Base-by-base conservation (phyloP, 2,113 vertebrate species). In the Pangasianodon hypophthalmus region DNA sequence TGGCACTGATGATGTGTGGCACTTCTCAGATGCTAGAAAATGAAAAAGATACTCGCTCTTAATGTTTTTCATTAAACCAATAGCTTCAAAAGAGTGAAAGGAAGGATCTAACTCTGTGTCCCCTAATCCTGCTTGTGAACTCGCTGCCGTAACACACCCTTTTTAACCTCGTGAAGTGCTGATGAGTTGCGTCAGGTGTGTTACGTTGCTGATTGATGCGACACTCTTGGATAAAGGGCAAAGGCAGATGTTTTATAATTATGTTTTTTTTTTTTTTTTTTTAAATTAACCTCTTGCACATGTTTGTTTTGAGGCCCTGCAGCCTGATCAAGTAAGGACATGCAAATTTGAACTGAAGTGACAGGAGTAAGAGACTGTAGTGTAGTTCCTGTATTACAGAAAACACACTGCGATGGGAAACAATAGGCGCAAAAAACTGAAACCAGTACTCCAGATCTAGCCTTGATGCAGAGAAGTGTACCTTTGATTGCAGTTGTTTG, bases 301-400 rank as follows among this genome's bases (percentile, higher is more conserved):
- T 80, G 86, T 77, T 54, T 46, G 44, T 82, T 46, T 37, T 11
- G n/a, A 89, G 91, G 89, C 88, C 90, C 92, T 90, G 91, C 81
- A 93, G 92, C 89, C 62, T 56, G 92, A 85, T 94, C 92, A 86
- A 92, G 92, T 93, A 87, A 93, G 92, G 92, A 67, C 93, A 94
- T 91, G 93, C 84, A 87, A 44, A 88, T 77, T 69, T 87, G 81
- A 92, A 87, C 46, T n/a, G 54, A 80, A 85, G 67, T 90, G 84
- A 71, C 87, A 82, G 62, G 44, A 79, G 21, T 52, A 58, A 79
- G 69, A 69, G 64, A 85, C 83, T 90, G 91, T 52, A 84, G 24
- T 89, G 48, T 71, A 87, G 67, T 64, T 91, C 85, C 89, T 88
- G 75, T 88, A 41, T 86, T 64, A 50, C 71, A 86, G 54, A 41